Percentiles rank a stretch among this genome's conserved stretches.
Evolutionary conservation across 2,113 vertebrate genomes (phyloP).

Genomic region (Sphyrna mokarran): DNA sequence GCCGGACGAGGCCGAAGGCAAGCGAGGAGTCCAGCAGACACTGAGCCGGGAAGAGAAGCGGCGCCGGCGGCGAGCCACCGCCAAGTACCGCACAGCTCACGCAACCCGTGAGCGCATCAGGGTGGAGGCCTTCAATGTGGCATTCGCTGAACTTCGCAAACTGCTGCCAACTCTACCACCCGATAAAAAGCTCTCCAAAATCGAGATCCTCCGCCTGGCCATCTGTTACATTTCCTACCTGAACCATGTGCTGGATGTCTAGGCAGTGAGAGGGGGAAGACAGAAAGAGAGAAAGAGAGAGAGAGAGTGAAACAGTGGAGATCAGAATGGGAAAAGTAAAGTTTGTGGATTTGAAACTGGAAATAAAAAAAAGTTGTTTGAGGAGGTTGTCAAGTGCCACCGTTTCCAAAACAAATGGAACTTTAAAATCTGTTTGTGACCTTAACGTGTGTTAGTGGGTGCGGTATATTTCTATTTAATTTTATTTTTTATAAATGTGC

Average conservation of each 20-base stretch:
- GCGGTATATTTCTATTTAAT: slow-evolving; percentile 45
- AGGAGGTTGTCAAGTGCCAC: slow-evolving; percentile 73
- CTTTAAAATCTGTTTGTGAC: slow-evolving; percentile 73
- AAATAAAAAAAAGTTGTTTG: slow-evolving; percentile 46
- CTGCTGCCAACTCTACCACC: slow-evolving; percentile 71
- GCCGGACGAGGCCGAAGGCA: slow-evolving; percentile 56
- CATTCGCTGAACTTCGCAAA: slow-evolving; percentile 62
- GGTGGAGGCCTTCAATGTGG: slow-evolving; percentile 66
- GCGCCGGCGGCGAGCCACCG: slow-evolving; percentile 59
- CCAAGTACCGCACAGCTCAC: slow-evolving; percentile 64
- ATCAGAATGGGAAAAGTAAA: slow-evolving; percentile 24
- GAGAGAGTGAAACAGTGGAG: slow-evolving; percentile 2
- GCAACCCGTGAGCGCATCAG: slow-evolving; percentile 67
- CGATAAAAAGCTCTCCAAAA: slow-evolving; percentile 78
- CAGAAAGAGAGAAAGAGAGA: background rate
- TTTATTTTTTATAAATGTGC: slow-evolving; percentile 61
- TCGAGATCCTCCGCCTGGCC: slow-evolving; percentile 73
- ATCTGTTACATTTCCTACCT: slow-evolving; percentile 82
- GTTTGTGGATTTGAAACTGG: slow-evolving; percentile 25
- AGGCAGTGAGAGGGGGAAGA: slow-evolving; percentile 39
- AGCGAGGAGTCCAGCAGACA: slow-evolving; percentile 58
- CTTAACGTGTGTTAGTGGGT: slow-evolving; percentile 65
- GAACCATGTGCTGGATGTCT: slow-evolving; percentile 79
- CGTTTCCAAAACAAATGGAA: slow-evolving; percentile 56
- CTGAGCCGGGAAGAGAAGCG: slow-evolving; percentile 84